Evolutionary conservation across 2,797 vertebrate genomes (phyloP).

Genomic region (Anguilla megastoma): DNA sequence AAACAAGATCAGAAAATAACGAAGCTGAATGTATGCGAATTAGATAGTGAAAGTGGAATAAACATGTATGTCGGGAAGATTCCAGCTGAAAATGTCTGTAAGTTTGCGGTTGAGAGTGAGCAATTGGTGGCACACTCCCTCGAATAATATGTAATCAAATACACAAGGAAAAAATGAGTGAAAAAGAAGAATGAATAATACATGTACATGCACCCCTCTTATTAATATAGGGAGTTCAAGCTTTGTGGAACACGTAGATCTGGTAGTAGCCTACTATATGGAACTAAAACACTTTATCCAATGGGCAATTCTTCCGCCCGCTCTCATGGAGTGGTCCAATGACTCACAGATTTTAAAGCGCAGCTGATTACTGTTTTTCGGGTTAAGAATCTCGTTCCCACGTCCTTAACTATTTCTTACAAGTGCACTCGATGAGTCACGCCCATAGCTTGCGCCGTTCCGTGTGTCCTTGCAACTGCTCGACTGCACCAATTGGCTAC

Average conservation of each 20-base stretch:
- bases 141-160: not conserved
- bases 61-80: not conserved
- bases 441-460: slow-evolving; percentile 32
- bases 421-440: slow-evolving; percentile 69
- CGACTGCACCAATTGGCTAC: slow-evolving; percentile 57
- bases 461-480: slow-evolving; percentile 54
- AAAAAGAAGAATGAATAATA: not conserved
- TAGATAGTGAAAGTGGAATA: not conserved
- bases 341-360: slow-evolving; percentile 1
- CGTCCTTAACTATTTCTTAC: not conserved
- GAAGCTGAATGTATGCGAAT: not conserved
- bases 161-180: not conserved
- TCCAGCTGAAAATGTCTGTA: not conserved
- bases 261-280: not conserved
- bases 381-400: not conserved
- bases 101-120: not conserved
- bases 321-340: not conserved
- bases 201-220: not conserved
- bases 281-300: not conserved
- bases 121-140: not conserved
- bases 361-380: slow-evolving; percentile 36
- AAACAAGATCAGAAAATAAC: not conserved
- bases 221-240: not conserved
- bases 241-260: not conserved
- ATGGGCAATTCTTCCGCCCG: not conserved